phyloP scores from a whole-genome alignment of 2,113 vertebrate genomes.

The Cyprinodon brontotheroides region DNA sequence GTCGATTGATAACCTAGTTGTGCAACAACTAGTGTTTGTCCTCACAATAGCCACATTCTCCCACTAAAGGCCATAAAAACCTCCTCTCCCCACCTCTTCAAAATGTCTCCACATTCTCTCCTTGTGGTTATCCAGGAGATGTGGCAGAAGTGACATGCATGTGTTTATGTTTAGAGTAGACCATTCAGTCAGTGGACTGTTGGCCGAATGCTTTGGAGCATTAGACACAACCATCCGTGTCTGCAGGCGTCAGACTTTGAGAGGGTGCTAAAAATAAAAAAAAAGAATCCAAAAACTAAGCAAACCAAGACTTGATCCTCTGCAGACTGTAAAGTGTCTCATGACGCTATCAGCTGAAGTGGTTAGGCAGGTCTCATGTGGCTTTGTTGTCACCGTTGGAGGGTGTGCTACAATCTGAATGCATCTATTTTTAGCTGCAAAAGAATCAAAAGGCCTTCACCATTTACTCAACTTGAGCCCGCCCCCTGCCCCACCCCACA shows the following conservation, averaged over 20 bases:
- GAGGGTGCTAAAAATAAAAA: conserved; percentile 6
- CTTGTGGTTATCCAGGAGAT: conserved; percentile 31
- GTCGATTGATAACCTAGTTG: conserved; percentile 12
- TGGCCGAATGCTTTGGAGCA: conserved; percentile 14
- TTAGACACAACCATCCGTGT: conserved; percentile 5
- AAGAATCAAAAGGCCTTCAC: conserved; percentile 36
- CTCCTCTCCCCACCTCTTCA: conserved; percentile 52
- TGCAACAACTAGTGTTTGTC: conserved; percentile 31
- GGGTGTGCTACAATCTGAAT: conserved; percentile 21
- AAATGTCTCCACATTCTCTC: conserved; percentile 53
- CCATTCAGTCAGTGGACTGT: conserved; percentile 2
- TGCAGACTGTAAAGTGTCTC: not conserved
- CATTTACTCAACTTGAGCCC: conserved; percentile 35
- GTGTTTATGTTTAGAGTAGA: conserved; percentile 8
- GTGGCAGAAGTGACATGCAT: conserved; percentile 28
- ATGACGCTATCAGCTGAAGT: not conserved
- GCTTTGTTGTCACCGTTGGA: conserved; percentile 22
- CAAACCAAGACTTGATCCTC: conserved; percentile 9
- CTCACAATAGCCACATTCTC: conserved; percentile 69
- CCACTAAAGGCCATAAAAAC: conserved; percentile 37
- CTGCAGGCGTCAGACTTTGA: conserved; percentile 33
- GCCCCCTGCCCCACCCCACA: not conserved
- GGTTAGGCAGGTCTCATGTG: not conserved
- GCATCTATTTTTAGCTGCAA: conserved; percentile 40
- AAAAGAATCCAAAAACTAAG: conserved; percentile 8